A percentile compares a stretch with the other conserved stretches of the same genome.
Evolutionary conservation across 2,797 vertebrate genomes (phyloP).

Genomic region (Sparidentex hasta): DNA sequence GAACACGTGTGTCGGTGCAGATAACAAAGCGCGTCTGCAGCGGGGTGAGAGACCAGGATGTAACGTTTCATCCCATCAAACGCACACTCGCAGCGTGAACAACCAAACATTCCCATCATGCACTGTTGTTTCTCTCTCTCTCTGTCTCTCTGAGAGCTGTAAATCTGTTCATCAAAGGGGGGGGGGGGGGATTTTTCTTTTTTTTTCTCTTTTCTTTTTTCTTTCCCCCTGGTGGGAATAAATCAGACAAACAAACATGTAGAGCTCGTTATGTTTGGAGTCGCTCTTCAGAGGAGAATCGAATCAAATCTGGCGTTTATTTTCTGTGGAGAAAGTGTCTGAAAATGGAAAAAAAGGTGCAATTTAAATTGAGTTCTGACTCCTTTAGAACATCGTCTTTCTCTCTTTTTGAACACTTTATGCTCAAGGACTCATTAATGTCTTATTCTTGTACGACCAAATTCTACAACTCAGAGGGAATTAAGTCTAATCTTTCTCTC

Average conservation of each 20-base stretch:
- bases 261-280: not conserved
- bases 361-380: not conserved
- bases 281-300: not conserved
- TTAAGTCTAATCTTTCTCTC: no score
- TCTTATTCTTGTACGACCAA: no score
- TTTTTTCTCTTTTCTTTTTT: not conserved
- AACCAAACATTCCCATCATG: conserved; percentile 50
- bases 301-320: not conserved
- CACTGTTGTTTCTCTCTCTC: conserved; percentile 6
- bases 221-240: not conserved
- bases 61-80: conserved; percentile 57
- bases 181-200: rapidly evolving
- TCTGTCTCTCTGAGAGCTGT: conserved; percentile 24
- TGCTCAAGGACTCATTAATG: no score
- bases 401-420: no score
- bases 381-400: not conserved
- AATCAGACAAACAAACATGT: conserved; percentile 15
- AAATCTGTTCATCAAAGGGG: conserved; percentile 23
- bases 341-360: not conserved
- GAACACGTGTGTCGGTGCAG: conserved; percentile 56
- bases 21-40: conserved; percentile 59
- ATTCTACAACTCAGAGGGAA: no score
- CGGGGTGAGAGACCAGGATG: conserved; percentile 56
- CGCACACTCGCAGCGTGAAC: not conserved
- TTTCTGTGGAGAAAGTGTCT: not conserved